Base-by-base conservation (phyloP, 2,888 invertebrate genomes). In the Gasteruption jaculator region DNA sequence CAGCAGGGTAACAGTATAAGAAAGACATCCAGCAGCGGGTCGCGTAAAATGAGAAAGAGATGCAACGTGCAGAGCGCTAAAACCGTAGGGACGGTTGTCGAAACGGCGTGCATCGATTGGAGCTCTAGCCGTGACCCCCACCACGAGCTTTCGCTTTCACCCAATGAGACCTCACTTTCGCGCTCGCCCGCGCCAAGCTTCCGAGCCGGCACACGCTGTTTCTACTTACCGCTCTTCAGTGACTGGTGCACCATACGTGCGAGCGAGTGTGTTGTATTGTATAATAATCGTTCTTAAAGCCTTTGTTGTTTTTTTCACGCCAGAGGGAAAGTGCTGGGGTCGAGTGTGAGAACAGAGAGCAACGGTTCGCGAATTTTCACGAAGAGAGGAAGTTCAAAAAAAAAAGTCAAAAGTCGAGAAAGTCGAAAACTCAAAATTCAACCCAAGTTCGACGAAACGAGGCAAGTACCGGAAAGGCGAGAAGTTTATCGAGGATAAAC, bases 151-250 rank as follows among this genome's bases (percentile, higher is more conserved):
- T 70, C 70, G 62, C 70, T 70, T 70, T 70, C 70, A 70, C 65
- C 69, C 70, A 69, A 69, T 70, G 60, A 66, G 68, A 57, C 62
- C 63, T 69, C 68, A 69, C 70, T 69, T 70, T 70, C 69, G 66
- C 66, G 65, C 58, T 67, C 65, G 65, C 56, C 58, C 59, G 65
- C 59, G 55, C 57, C 56, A 60, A 54, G 58, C 57, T 59, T 50
- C 60, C 57, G 56, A 47, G 52, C 57, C 53, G 57, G 55, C 60
- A 56, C n/a, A n/a, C 56, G 57, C 54, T 55, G 56, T 54, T 57
- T 49, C 46, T 49, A 48, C 53, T 43, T 18, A 8, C 42, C 11
- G 31, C 24, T 32, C 53, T n/a, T 60, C 61, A 61, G 62, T 61
- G 62, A 56, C 58, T 58, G 52, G 60, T 61, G 56, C 57, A 61